Conservation (phyloP, 92 coral and sea anemone species). For the Meandrina meandrites region DNA sequence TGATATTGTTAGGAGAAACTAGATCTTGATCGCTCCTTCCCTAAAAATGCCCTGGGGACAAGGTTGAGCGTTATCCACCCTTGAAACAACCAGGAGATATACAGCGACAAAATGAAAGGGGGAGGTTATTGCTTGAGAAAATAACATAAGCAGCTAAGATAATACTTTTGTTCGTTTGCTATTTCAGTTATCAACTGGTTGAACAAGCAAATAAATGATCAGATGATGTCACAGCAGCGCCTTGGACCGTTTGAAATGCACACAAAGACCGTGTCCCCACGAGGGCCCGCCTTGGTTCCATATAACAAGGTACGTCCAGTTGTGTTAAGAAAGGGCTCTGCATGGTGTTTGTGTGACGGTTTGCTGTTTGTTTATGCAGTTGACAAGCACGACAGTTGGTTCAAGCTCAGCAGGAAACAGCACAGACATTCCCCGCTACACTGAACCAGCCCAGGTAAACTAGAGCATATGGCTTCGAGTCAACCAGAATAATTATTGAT, state of each 20-base stretch:
- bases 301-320: slow-evolving; percentile 31
- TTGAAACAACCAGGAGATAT: too few relatives aligned
- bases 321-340: not conserved
- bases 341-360: too few relatives aligned
- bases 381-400: slow-evolving; percentile 13
- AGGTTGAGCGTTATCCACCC: too few relatives aligned
- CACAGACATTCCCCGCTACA: slow-evolving; percentile 20
- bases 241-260: slow-evolving; percentile 76
- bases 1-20: too few relatives aligned
- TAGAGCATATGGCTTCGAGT: too few relatives aligned
- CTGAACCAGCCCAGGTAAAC: slow-evolving; percentile 33
- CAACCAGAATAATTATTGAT: too few relatives aligned
- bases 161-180: not conserved
- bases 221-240: slow-evolving; percentile 69
- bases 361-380: not conserved
- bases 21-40: too few relatives aligned
- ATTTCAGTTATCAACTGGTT: slow-evolving; percentile 91
- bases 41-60: too few relatives aligned
- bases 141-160: not conserved
- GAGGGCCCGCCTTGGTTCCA: slow-evolving; percentile 36
- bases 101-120: not conserved
- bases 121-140: not conserved
- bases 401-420: slow-evolving; percentile 38
- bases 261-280: slow-evolving; percentile 27
- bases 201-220: slow-evolving; percentile 96